Base-by-base conservation (phyloP, 37 sponge, comb jelly and placozoan species). In the Cliona cf. orientalis region DNA sequence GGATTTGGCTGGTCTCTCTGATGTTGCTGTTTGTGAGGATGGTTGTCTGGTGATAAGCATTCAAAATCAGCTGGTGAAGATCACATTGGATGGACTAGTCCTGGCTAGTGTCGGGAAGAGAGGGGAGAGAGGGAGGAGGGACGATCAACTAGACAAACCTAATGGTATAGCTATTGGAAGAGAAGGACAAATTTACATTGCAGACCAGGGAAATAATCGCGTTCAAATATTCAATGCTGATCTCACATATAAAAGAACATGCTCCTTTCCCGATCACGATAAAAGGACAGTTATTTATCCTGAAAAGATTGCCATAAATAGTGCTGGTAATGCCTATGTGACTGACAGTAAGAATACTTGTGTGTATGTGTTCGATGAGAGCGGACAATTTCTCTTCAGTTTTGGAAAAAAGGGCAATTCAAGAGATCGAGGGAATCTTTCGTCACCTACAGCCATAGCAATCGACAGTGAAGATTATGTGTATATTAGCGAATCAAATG, bases 321-420 rank as follows among this genome's bases (percentile, higher is more conserved):
- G 77, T 35, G 40, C 0, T 22, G 85, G 85, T 2, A 42, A 69
- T 28, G 60, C 76, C 0, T 76, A 57, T 28, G 77, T 84, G 42
- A 60, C 85, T 19, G 77, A 84, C 59, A 2, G 32, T 2, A 19
- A 21, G 3, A 75, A 84, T 39, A 39, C 57, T 49, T 41, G 21
- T 25, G 56, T 84, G 21, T 70, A 84, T 22, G 77, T 84, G 36
- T 84, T 84, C 57, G 67, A 66, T 19, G 26, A 34, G 2, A 57
- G 49, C 25, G 84, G 84, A 32, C 34, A 67, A 7, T 84, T 67
- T 36, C 59, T 67, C 25, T 76, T 76, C 19, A 7, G 45, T 23
- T 76, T 84, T 75, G 77, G 76, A n/a, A 58, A 76, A 44, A 58
- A 34, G 29, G 69, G 77, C 1, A 25, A 42, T 3, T 5, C 49